Base-by-base conservation (phyloP, 1,140 invertebrate genomes). In the Pararge aegeria region DNA sequence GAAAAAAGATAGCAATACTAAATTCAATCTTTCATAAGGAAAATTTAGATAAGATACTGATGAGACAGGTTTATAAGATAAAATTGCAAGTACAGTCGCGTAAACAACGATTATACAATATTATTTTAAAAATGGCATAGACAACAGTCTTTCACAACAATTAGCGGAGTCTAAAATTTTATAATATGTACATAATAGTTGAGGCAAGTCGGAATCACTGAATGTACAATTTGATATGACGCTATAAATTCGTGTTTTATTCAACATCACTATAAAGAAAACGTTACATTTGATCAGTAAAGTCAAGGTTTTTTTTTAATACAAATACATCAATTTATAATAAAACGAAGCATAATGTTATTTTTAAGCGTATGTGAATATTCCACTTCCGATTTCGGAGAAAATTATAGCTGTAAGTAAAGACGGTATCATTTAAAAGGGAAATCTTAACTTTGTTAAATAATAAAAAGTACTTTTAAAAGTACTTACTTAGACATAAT, bases 191-290 rank as follows among this genome's bases (percentile, higher is more conserved):
- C 46, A 58, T 21, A 58, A 58, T 40, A 40, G 46, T 49, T 24
- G 55, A 53, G 51, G 50, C 58, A 37, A 63, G 49, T 52, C 29
- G 52, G 53, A 55, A 55, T 50, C 46, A 42, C 9, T 29, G 21
- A 20, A 21, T 57, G 53, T 73, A 65, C 37, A 63, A 76, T 78
- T 70, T 81, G 78, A 83, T 83, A 83, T 83, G 78, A 81, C 55
- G 73, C 67, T 71, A 65, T 83, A 81, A 83, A 83, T 83, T 83
- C 80, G 80, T 71, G 67, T 66, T 64, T 68, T 34, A 34, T 34
- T 34, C 30, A 34, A 34, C 30, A 53, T 52, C 48, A 44, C 38
- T 40, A 46, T 2, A 46, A 20, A 46, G 12, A 21, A 46, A 46
- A 46, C 20, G 15, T 46, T 7, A 21, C 18, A 46, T 0, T 10